Conservation (phyloP, 2,797 vertebrate genomes). For the Brotula barbata region DNA sequence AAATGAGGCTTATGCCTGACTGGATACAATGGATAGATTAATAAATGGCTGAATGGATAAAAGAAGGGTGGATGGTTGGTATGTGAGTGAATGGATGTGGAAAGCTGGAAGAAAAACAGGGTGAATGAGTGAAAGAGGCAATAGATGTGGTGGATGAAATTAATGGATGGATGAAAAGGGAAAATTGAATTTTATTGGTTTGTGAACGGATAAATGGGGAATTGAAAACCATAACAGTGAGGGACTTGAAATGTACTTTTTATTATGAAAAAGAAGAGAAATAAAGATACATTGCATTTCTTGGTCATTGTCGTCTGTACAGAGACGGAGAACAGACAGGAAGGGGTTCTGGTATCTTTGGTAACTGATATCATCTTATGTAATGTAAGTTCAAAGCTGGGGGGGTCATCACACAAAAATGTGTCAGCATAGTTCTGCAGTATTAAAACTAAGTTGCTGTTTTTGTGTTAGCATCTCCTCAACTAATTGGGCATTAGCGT, state of each 20-base stretch:
- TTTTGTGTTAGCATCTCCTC: too few species aligned
- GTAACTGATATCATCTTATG: conserved; percentile 31
- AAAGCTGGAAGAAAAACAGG: neutral
- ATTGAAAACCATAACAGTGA: neutral
- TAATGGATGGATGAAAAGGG: neutral
- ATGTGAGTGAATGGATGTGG: conserved; percentile 2
- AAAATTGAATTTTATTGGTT: neutral
- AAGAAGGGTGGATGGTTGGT: neutral
- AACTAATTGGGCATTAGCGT: too few species aligned
- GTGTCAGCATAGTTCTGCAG: conserved; percentile 37
- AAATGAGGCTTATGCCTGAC: conserved; percentile 55
- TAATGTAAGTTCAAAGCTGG: conserved; percentile 15
- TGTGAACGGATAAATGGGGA: neutral
- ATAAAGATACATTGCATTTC: conserved; percentile 1
- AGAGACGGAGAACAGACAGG: neutral
- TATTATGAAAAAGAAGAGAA: conserved; percentile 17
- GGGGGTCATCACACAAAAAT: neutral
- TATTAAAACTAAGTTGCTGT: neutral
- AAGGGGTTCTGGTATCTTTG: conserved; percentile 10
- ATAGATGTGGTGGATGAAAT: neutral
- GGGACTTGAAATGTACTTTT: conserved; percentile 7
- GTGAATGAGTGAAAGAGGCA: neutral
- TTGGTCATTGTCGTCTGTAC: conserved; percentile 14
- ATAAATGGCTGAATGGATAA: neutral
- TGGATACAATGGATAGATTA: conserved; percentile 22